Evolutionary conservation across 1,140 invertebrate genomes (phyloP).

Genomic region (Trichomalopsis sarcophagae): DNA sequence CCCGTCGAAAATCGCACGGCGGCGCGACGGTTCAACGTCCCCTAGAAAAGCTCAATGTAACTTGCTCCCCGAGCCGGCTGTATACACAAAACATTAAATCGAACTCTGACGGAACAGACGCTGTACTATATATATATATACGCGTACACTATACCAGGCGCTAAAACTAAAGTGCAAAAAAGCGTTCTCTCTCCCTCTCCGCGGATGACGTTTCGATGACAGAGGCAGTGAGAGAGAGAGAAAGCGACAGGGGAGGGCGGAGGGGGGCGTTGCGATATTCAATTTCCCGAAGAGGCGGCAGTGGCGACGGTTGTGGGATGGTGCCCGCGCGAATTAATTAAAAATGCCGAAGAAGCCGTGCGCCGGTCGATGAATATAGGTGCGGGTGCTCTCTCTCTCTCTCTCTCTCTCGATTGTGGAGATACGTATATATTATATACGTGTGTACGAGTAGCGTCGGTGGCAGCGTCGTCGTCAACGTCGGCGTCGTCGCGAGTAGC

Average conservation of each 20-base stretch:
- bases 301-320: neutral
- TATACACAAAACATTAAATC: neutral
- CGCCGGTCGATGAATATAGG: no score
- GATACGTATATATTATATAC: neutral
- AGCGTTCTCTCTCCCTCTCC: neutral
- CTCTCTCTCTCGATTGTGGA: neutral
- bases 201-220: constrained; percentile 28
- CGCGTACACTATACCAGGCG: neutral
- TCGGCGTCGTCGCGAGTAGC: neutral
- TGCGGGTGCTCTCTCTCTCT: neutral
- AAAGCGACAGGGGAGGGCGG: neutral
- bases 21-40: no score
- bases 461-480: neutral
- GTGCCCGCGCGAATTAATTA: constrained; percentile 21
- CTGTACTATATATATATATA: neutral
- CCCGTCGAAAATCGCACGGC: no score
- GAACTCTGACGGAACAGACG: neutral
- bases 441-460: neutral
- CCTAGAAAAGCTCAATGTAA: no score
- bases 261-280: constrained; percentile 27
- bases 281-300: constrained; percentile 16
- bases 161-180: neutral
- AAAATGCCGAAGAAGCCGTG: constrained; percentile 22
- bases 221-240: neutral
- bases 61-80: no score